Evolutionary conservation across 2,888 invertebrate genomes (phyloP), one percentile per base, ranked within the genome.

Genomic region (Tinea pellionella): DNA sequence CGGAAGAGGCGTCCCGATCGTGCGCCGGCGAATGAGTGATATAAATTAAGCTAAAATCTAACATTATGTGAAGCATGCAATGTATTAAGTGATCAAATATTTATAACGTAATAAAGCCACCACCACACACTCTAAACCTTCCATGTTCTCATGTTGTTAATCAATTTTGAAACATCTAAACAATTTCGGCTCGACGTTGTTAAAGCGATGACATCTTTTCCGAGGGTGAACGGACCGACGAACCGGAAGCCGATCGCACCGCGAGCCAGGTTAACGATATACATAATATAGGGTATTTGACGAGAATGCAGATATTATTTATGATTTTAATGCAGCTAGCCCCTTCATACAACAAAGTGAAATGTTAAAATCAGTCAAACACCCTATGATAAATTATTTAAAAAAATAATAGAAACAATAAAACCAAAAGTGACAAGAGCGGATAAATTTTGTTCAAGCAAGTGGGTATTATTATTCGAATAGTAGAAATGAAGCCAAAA

Each of bases 41-140:
- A 24, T 6, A 24, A 24, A 19, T n/a, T 19, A 55, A 55, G 19
- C 55, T 11, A 13, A 51, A 19, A 55, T 4, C 13, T 24, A 29
- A 41, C 12, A 16, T 18, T 70, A 78, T 69, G 74, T 77, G 83
- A 76, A 80, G 82, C 85, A 87, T 86, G 86, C 85, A 86, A 86
- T 86, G 82, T 47, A 83, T 77, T 76, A 71, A 74, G 83, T 81
- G 83, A 80, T 70, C 72, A 69, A 68, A 67, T 73, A 70, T 69
- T 78, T 75, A 76, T 47, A 47, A 47, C 47, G 47, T 47, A 47
- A 47, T 2, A 47, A 83, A 85, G 84, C 85, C 85, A 85, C 84
- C 86, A 87, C 86, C 86, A 87, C 86, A 87, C 86, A 87, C 86
- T 87, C 86, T 84, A 80, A 80, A 87, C 85, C 86, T 85, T 86